A percentile compares a stretch with the other conserved stretches of the same genome.
Evolutionary conservation across 2,888 invertebrate species (phyloP).

Genomic region (Platypus cylindrus): DNA sequence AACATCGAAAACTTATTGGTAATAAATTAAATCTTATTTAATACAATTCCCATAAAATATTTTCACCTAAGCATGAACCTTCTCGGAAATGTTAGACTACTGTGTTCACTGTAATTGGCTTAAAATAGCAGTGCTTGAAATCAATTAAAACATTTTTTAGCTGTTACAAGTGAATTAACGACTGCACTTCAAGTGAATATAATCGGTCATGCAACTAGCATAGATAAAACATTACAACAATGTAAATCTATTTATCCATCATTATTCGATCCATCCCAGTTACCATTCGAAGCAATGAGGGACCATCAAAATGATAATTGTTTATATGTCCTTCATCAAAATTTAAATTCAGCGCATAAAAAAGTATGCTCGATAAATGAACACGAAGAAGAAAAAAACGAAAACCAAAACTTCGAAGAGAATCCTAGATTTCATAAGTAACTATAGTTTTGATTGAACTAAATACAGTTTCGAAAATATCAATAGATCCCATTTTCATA

Average conservation of each 20-base stretch:
- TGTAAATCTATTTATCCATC: slow-evolving; percentile 19
- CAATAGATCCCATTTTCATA: too few relatives aligned
- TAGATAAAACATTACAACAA: slow-evolving; percentile 17
- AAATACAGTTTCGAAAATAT: too few relatives aligned
- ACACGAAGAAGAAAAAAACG: too few relatives aligned
- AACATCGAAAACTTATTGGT: slow-evolving; percentile 19
- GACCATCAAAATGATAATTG: not conserved
- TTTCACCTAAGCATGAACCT: too few relatives aligned
- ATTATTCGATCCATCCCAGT: slow-evolving; percentile 3
- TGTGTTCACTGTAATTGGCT: not conserved
- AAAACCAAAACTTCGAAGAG: too few relatives aligned
- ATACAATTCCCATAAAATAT: too few relatives aligned
- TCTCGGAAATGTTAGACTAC: too few relatives aligned
- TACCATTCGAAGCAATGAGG: not conserved
- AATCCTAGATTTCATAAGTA: too few relatives aligned
- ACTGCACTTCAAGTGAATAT: slow-evolving; percentile 18
- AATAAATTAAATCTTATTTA: slow-evolving; percentile 2
- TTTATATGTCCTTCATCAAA: slow-evolving; percentile 2
- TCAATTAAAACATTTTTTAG: slow-evolving; percentile 10
- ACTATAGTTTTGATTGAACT: too few relatives aligned
- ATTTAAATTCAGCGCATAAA: slow-evolving; percentile 1
- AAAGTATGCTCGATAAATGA: not conserved
- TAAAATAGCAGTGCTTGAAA: not conserved
- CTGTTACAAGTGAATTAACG: slow-evolving; percentile 19
- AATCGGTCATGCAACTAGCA: slow-evolving; percentile 18